Percentiles rank a stretch among this genome's conserved stretches.
These are phyloP conservation scores for Palaemon carinicauda DNA, from an alignment of 1,140 invertebrate species.

Conservation along the genomic window DNA sequence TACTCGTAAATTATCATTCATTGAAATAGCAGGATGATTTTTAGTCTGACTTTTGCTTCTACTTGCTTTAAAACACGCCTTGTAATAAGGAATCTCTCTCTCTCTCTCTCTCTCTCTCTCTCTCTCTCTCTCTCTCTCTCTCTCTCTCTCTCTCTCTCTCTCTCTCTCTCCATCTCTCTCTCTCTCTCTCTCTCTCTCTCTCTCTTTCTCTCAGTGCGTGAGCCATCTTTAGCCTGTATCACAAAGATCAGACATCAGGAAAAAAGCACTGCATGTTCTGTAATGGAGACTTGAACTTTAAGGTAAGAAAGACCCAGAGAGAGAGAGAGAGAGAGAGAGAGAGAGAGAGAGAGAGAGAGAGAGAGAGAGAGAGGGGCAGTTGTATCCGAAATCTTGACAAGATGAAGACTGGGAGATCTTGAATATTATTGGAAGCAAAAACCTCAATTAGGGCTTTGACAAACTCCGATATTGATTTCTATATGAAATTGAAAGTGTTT, in stretches of 20 bases:
- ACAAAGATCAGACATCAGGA: too few species aligned
- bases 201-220: not conserved
- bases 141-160: constrained; percentile 12
- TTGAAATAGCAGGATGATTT: too few species aligned
- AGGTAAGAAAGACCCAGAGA: not conserved
- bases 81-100: too few species aligned
- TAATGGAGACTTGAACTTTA: not conserved
- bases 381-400: not conserved
- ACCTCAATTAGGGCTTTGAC: too few species aligned
- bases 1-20: too few species aligned
- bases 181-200: not conserved
- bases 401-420: not conserved
- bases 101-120: not conserved
- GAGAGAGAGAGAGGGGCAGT: not conserved
- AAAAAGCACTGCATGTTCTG: too few species aligned
- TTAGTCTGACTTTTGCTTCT: too few species aligned
- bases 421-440: not conserved
- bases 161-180: constrained; percentile 16
- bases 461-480: too few species aligned
- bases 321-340: constrained; percentile 18
- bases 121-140: constrained; percentile 19
- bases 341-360: constrained; percentile 19
- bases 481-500: too few species aligned
- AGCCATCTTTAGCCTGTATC: too few species aligned
- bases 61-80: too few species aligned